phyloP scores from a whole-genome alignment of 2,888 invertebrate species.

The Azorinus chamasolen region DNA sequence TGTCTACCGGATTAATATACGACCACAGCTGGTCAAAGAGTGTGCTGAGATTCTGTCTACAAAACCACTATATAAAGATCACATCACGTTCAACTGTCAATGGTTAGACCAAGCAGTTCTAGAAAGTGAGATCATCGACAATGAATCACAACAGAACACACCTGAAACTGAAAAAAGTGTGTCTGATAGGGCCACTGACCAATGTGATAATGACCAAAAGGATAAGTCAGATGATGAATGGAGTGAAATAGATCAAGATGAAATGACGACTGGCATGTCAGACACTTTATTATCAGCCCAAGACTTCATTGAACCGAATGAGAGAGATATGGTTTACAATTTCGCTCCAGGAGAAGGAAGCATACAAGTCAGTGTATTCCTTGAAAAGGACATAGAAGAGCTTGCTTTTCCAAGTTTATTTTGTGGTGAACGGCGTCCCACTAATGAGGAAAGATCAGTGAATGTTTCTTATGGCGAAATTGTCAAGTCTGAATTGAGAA shows the following conservation, averaged over 20 bases:
- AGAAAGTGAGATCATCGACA: no score
- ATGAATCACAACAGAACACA: no score
- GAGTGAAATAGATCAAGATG: slow-evolving; percentile 54
- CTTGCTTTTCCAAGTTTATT: slow-evolving; percentile 48
- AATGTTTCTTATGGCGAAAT: slow-evolving; percentile 25
- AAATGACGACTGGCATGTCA: slow-evolving; percentile 37
- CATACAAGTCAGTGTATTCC: no score
- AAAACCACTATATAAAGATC: slow-evolving; percentile 33
- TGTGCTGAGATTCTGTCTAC: slow-evolving; percentile 31
- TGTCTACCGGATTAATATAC: slow-evolving; percentile 45
- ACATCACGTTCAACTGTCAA: slow-evolving; percentile 26
- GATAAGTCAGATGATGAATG: slow-evolving; percentile 33
- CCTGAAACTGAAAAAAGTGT: no score
- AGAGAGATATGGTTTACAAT: no score
- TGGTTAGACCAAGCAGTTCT: slow-evolving; percentile 26
- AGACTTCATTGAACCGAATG: slow-evolving; percentile 38
- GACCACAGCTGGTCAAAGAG: slow-evolving; percentile 45
- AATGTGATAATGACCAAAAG: no score
- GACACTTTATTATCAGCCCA: slow-evolving; percentile 49
- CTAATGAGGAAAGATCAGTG: slow-evolving; percentile 30
- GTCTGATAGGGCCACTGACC: no score
- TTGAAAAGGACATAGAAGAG: no score
- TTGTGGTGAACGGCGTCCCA: slow-evolving; percentile 39
- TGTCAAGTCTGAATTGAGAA: slow-evolving; percentile 42
- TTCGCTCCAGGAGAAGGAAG: no score